These are phyloP conservation scores for Helleia helle DNA, from an alignment of 2,888 invertebrate species.

Conservation along the genomic window DNA sequence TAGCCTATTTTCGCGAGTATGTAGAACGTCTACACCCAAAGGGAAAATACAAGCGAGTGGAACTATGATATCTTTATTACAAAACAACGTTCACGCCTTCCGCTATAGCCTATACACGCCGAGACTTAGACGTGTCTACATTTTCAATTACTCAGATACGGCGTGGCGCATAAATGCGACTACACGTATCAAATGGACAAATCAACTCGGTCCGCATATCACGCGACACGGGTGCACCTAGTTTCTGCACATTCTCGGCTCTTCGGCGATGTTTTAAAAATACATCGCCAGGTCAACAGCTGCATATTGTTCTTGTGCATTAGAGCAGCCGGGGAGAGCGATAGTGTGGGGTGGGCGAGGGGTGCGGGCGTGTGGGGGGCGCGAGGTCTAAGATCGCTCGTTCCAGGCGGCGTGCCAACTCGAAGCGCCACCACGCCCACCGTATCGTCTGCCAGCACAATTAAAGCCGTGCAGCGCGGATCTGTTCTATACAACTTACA, in stretches of 20 bases:
- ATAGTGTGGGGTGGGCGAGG: constrained; percentile 30
- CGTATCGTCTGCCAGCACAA: constrained; percentile 44
- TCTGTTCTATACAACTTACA: constrained; percentile 26
- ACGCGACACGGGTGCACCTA: no score
- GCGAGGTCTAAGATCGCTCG: constrained; percentile 42
- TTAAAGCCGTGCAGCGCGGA: constrained; percentile 27
- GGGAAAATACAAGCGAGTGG: no score
- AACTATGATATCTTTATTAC: not conserved
- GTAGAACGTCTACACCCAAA: no score
- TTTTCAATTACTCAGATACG: constrained; percentile 6
- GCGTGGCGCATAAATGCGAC: constrained; percentile 7
- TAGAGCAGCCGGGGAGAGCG: constrained; percentile 46
- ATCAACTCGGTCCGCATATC: constrained; percentile 5
- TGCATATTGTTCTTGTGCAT: constrained; percentile 39
- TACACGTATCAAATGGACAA: not conserved
- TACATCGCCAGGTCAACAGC: constrained; percentile 44
- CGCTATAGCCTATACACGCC: not conserved
- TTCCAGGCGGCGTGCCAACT: constrained; percentile 59
- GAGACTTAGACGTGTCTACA: not conserved
- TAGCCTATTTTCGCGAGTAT: no score
- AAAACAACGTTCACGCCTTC: not conserved
- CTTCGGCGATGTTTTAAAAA: constrained; percentile 22
- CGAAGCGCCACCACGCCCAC: constrained; percentile 50
- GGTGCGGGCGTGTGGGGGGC: constrained; percentile 32
- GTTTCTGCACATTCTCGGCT: not conserved